Base-by-base conservation (phyloP, 1,140 invertebrate genomes). In the Acromyrmex echinatior region DNA sequence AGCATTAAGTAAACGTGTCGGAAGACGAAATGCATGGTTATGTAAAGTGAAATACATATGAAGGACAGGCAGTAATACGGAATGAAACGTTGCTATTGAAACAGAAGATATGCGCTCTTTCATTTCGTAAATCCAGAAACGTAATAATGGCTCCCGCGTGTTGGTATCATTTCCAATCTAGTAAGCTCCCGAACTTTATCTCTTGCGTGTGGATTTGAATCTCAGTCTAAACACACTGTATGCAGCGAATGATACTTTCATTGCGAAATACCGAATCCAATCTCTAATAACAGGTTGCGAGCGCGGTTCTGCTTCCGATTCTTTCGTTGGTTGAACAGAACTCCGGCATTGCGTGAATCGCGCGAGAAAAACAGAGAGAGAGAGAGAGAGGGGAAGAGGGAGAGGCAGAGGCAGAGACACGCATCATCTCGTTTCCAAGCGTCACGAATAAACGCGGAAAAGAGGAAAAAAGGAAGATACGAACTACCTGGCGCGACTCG, bases 181-280 rank as follows among this genome's bases (percentile, higher is more conserved):
- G 39, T 25, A 58, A 74, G 70, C 56, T 63, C 25, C 70, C 70
- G 39, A 58, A n/a, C 80, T 84, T 84, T 62, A 84, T 51, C 56
- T 39, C 56, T 25, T 7, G 53, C 66, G 21, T 73, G 60, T 58
- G 45, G 78, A 68, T 63, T 74, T 28, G 56, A 31, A 76, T 51
- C 31, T 60, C 31, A 58, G 45, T 45, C 56, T 39, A 74, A 74
- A 84, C 45, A 58, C 80, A 4, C 63, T 9, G 31, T 39, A 25
- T 25, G 31, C 49, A 28, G 58, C 56, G 70, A 84, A 84, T 84
- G 70, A 84, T 84, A 84, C 70, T 82, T 82, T 39, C 68, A 25
- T 82, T 74, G 39, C 18, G 12, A 70, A 56, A 49, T 70, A 45
- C 39, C 84, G 73, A 4, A 56, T 18, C 84, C 31, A 86, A 86